Evolutionary conservation across 2,888 invertebrate species (phyloP).

Genomic region (Autographa pulchrina): DNA sequence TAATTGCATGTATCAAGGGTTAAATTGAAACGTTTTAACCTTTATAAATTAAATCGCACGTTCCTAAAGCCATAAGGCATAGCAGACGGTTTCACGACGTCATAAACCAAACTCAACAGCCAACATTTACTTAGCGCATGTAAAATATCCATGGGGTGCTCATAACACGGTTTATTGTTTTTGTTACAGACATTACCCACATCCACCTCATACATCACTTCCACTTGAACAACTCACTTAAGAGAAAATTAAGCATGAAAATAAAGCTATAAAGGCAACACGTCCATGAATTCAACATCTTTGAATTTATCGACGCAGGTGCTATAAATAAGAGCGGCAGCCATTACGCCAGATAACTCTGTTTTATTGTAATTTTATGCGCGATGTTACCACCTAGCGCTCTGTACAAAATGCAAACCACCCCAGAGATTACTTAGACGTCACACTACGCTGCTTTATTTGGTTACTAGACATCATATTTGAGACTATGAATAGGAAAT

Average conservation of each 20-base stretch:
- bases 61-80: not conserved
- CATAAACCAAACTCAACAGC: not conserved
- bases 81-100: not conserved
- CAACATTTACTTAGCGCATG: not conserved
- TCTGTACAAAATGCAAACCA: constrained; percentile 60
- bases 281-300: constrained; percentile 53
- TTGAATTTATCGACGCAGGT: constrained; percentile 67
- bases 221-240: constrained; percentile 25
- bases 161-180: constrained; percentile 33
- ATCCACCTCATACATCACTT: constrained; percentile 31
- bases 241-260: constrained; percentile 40
- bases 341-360: constrained; percentile 78
- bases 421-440: constrained; percentile 60
- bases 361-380: constrained; percentile 84
- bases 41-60: not conserved
- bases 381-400: constrained; percentile 70
- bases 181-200: constrained; percentile 12
- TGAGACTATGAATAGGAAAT: not conserved
- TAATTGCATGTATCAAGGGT: too few relatives aligned
- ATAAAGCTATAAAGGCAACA: constrained; percentile 55
- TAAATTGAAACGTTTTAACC: too few relatives aligned
- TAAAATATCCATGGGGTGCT: constrained; percentile 1
- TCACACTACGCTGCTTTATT: constrained; percentile 47
- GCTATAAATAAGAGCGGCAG: constrained; percentile 76
- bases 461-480: constrained; percentile 34